These are phyloP conservation scores for Ammodytes marinus DNA, from an alignment of 2,113 vertebrate genomes.

Conservation along the genomic window DNA sequence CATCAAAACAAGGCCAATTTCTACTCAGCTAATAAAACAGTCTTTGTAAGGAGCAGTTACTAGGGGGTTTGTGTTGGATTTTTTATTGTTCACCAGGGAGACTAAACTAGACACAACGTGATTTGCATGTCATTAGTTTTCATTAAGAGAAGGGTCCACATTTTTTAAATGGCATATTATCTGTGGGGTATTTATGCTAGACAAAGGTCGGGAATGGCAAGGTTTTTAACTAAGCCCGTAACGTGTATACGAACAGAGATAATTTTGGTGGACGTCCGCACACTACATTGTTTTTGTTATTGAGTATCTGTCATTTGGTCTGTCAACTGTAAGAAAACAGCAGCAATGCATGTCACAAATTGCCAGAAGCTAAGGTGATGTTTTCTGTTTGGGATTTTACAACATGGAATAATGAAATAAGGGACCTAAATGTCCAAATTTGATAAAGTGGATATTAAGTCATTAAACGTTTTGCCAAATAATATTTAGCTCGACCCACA, in stretches of 20 bases:
- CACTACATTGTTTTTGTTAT: not conserved
- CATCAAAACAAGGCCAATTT: not conserved
- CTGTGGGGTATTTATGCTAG: not conserved
- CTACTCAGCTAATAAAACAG: not conserved
- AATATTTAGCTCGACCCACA: too few relatives aligned
- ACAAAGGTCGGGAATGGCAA: not conserved
- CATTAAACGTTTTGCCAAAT: not conserved
- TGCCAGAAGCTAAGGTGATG: not conserved
- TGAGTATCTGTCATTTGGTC: not conserved
- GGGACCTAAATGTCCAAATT: too few relatives aligned
- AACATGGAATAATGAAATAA: too few relatives aligned
- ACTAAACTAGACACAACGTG: not conserved
- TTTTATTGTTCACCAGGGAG: not conserved
- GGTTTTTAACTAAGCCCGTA: not conserved
- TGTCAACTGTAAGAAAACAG: not conserved
- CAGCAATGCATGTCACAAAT: not conserved
- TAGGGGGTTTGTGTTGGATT: not conserved
- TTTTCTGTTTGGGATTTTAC: not conserved
- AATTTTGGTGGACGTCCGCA: not conserved
- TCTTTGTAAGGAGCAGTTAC: not conserved
- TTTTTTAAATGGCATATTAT: not conserved
- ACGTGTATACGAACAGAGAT: not conserved
- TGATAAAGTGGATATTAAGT: not conserved
- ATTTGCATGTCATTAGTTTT: not conserved
- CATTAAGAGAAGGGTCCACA: not conserved